A percentile compares a stretch with the other conserved stretches of the same genome.
These are phyloP conservation scores for Eupithecia dodoneata DNA, from an alignment of 2,888 invertebrate species.

Conservation along the genomic window DNA sequence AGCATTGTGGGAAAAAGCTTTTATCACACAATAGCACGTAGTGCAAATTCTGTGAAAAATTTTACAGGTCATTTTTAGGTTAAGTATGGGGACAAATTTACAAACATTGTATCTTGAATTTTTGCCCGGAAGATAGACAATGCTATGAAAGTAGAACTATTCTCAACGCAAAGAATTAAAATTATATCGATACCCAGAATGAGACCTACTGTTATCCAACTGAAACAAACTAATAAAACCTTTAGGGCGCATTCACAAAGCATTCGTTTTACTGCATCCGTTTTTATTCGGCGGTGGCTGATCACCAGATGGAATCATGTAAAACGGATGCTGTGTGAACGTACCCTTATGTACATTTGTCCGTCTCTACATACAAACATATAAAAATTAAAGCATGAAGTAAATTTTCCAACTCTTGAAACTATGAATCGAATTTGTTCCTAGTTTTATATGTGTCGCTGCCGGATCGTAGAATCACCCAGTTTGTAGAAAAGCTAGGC, in stretches of 20 bases:
- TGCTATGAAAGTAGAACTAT: constrained; percentile 27
- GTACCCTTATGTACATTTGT: constrained; percentile 34
- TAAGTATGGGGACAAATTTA: background rate
- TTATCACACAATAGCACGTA: background rate
- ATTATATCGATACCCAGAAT: constrained; percentile 15
- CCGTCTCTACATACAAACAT: constrained; percentile 51
- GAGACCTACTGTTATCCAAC: constrained; percentile 29
- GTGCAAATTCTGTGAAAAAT: background rate
- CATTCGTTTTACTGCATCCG: too few relatives aligned
- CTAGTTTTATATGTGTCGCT: constrained; percentile 57
- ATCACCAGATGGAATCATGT: too few relatives aligned
- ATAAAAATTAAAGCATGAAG: constrained; percentile 81
- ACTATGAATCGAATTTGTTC: constrained; percentile 79
- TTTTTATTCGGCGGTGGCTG: too few relatives aligned
- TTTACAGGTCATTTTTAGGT: background rate
- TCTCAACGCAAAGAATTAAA: constrained; percentile 22
- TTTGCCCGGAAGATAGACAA: constrained; percentile 21
- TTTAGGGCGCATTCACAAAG: background rate
- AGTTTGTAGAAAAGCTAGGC: background rate
- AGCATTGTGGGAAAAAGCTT: background rate
- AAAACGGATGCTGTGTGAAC: too few relatives aligned
- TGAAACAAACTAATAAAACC: constrained; percentile 39
- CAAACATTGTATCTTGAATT: background rate
- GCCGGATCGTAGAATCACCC: background rate
- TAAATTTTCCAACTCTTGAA: constrained; percentile 72